phyloP scores from a whole-genome alignment of 2,888 invertebrate genomes.

The Papilio gigon region DNA sequence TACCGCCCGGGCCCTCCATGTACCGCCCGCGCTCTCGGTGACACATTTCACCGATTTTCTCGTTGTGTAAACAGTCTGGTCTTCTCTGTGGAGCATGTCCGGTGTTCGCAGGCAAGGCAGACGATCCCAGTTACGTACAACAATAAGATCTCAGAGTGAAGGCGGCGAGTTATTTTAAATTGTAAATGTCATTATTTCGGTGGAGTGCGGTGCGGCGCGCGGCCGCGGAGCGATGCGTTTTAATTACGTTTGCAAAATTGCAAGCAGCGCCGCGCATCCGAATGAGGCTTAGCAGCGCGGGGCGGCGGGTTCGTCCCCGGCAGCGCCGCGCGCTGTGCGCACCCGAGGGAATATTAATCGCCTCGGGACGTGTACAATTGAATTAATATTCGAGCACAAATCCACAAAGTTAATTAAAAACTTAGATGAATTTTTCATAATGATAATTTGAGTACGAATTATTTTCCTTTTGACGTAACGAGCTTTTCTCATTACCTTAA shows the following conservation, averaged over 20 bases:
- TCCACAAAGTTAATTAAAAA: constrained; percentile 29
- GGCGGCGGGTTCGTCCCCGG: constrained; percentile 22
- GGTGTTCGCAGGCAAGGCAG: background rate
- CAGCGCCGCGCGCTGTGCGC: background rate
- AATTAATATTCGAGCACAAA: constrained; percentile 35
- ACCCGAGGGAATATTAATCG: constrained; percentile 1
- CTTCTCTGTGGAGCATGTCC: background rate
- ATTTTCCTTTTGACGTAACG: background rate
- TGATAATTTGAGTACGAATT: constrained; percentile 15
- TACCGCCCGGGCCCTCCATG: constrained; percentile 41
- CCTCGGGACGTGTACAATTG: constrained; percentile 14
- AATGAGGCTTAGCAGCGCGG: constrained; percentile 29
- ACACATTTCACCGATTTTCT: background rate
- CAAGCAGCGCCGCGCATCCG: constrained; percentile 24
- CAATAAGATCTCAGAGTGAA: constrained; percentile 10
- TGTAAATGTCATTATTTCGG: constrained; percentile 47
- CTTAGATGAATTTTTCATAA: constrained; percentile 28
- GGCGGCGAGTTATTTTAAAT: constrained; percentile 45
- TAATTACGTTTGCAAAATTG: constrained; percentile 41
- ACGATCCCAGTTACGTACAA: background rate
- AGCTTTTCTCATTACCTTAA: background rate
- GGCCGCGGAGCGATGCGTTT: constrained; percentile 40
- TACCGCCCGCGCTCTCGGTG: constrained; percentile 15
- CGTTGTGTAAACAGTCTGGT: background rate
- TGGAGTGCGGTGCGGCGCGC: background rate